phyloP scores from a whole-genome alignment of 2,888 invertebrate species.

The Rapana venosa region DNA sequence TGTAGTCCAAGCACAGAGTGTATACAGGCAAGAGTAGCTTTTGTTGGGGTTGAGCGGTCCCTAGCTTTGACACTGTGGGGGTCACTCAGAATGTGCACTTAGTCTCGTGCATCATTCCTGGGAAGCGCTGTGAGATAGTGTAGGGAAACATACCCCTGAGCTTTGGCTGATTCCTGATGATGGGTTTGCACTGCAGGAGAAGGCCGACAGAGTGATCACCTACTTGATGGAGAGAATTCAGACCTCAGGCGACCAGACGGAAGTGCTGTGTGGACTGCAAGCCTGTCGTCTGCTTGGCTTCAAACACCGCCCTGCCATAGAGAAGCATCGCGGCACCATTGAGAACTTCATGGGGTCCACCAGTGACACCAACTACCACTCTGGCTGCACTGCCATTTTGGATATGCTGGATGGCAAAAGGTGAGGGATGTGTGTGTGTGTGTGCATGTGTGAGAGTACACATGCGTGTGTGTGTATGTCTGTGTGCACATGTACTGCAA shows the following conservation, averaged over 20 bases:
- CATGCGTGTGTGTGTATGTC: no score
- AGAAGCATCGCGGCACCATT: slow-evolving; percentile 55
- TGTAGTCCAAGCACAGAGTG: no score
- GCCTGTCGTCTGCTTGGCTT: slow-evolving; percentile 55
- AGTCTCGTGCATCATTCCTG: no score
- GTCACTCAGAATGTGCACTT: no score
- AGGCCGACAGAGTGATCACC: slow-evolving; percentile 47
- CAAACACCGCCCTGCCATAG: slow-evolving; percentile 53
- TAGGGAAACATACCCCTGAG: no score
- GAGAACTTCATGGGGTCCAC: slow-evolving; percentile 52
- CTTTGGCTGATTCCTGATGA: neutral
- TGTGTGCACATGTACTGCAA: no score
- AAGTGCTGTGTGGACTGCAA: slow-evolving; percentile 44
- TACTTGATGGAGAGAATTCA: slow-evolving; percentile 48
- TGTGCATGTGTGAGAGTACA: neutral
- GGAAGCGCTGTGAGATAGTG: no score
- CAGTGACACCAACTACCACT: slow-evolving; percentile 54
- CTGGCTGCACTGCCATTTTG: slow-evolving; percentile 56
- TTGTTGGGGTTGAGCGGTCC: no score
- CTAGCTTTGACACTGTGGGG: no score
- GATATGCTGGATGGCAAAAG: slow-evolving; percentile 69
- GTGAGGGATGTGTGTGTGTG: slow-evolving; percentile 47
- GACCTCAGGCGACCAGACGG: slow-evolving; percentile 43
- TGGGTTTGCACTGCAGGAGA: slow-evolving; percentile 46
- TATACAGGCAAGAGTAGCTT: no score